Percentiles rank a stretch among this genome's conserved stretches.
These are phyloP conservation scores for Otus scops DNA, from an alignment of 2,797 vertebrate genomes.

Conservation along the genomic window DNA sequence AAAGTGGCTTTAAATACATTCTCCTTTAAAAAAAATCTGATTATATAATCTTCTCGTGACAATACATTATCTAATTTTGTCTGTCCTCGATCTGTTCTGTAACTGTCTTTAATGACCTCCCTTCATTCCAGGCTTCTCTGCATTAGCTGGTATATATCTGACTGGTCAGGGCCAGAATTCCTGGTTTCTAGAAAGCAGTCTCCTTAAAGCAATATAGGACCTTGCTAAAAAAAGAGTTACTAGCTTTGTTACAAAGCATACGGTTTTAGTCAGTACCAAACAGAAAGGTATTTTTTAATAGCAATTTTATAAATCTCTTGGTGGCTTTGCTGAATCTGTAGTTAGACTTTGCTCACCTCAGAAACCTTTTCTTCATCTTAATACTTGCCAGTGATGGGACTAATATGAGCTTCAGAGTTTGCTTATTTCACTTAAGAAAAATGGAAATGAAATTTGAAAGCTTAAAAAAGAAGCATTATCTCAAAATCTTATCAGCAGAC, in stretches of 20 bases:
- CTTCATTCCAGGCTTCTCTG: not conserved
- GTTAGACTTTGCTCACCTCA: not conserved
- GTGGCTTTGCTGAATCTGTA: not conserved
- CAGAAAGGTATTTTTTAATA: not conserved
- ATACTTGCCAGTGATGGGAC: not conserved
- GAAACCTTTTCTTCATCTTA: not conserved
- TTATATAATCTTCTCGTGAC: not conserved
- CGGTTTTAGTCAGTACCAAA: not conserved
- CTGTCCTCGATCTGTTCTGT: not conserved
- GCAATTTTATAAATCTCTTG: not conserved
- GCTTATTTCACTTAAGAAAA: not conserved
- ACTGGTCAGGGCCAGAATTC: not conserved
- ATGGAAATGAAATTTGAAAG: not conserved
- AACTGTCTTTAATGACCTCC: not conserved
- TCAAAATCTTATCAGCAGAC: not conserved
- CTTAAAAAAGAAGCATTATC: not conserved
- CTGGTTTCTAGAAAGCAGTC: not conserved
- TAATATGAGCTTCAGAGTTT: not conserved
- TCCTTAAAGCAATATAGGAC: not conserved
- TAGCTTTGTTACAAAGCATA: not conserved
- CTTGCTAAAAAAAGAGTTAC: not conserved
- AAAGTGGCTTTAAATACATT: not conserved
- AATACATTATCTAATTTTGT: not conserved
- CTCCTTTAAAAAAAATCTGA: not conserved
- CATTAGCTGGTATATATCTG: not conserved